Base-by-base conservation (phyloP, 2,113 vertebrate species). In the Ia io region DNA sequence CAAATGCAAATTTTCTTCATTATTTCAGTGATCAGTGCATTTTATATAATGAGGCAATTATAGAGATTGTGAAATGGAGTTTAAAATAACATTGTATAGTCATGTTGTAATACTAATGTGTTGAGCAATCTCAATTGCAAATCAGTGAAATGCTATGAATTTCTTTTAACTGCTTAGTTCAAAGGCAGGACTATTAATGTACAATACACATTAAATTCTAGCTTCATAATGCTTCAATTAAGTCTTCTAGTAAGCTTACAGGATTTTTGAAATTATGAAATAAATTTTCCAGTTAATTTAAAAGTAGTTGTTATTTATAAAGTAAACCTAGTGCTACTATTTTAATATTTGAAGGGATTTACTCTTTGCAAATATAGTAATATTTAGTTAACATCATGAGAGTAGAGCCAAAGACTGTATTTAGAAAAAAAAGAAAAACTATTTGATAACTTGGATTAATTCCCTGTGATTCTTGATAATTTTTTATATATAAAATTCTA, bases 21-120 rank as follows among this genome's bases (percentile, higher is more conserved):
- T 96, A 71, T 78, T 96, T 91, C 44, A 91, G 59, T 83, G 37
- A 95, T n/a, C 18, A 91, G 65, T 67, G 5, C 49, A 83, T 94
- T 97, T 97, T 94, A 51, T 63, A 85, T 97, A 92, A 71, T 93
- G 74, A 96, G 35, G 9, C 10, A 95, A 82, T 76, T 97, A 95
- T 35, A 37, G 23, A 61, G 20, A 92, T 56, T 11, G 1, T 95
- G 37, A 96, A 47, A 82, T 12, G 47, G 84, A 97, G 2, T 95
- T 96, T 96, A 42, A 35, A 61, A 93, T 97, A 91, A 79, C 53
- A 96, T 69, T 94, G 22, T n/a, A 2, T 65, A 93, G 56, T 94
- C 77, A 83, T 96, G 44, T 78, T 95, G 51, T 80, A 84, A 90
- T 94, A 94, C 77, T 56, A 95, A 87, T 32, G 12, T 63, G 49